Evolutionary conservation across 2,888 invertebrate species (phyloP), one percentile per base, ranked within the genome.

Genomic region (Tenthredo amoena): DNA sequence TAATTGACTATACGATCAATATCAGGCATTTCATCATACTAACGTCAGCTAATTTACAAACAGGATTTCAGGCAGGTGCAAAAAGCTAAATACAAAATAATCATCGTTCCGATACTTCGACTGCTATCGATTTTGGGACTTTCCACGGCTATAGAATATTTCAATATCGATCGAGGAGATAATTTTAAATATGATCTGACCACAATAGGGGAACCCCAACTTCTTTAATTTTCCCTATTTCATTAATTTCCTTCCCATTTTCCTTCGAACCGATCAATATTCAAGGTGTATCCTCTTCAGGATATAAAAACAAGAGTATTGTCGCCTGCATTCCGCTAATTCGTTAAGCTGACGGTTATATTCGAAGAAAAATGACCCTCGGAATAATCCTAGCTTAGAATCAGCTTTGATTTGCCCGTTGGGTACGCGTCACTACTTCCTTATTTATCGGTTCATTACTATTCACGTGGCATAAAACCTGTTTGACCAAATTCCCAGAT

Each of bases 1-100:
- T 76, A 76, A 76, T 76, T 76, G n/a, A 47, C 21, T 21, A 43
- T n/a, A 7, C 15, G 31, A 71, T 71, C 76, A 76, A 26, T 72
- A 34, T 47, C 47, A 47, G 47, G 26, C 62, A 47, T 34, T 37
- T 71, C 9, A 71, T 71, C 71, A 9, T 37, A 34, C 31, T 71
- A 6, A 26, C 34, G 40, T 76, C 47, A 40, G 7, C n/a, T 21
- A 47, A 26, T 21, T 34, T 47, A 47, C 26, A 21, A 26, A 71
- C 71, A n/a, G 9, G 71, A 37, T 71, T n/a, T 71, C 34, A 55
- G 6, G 7, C n/a, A 3, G 6, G n/a, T n/a, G 7, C n/a, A 7
- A 55, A 55, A 55, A 55, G 0, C 55, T 55, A 6, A 55, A 7
- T 55, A n/a, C 15, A 68, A 68, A 34, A 31, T 26, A 15, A 31